Evolutionary conservation across 2,113 vertebrate species (phyloP).

Genomic region (Apus apus): DNA sequence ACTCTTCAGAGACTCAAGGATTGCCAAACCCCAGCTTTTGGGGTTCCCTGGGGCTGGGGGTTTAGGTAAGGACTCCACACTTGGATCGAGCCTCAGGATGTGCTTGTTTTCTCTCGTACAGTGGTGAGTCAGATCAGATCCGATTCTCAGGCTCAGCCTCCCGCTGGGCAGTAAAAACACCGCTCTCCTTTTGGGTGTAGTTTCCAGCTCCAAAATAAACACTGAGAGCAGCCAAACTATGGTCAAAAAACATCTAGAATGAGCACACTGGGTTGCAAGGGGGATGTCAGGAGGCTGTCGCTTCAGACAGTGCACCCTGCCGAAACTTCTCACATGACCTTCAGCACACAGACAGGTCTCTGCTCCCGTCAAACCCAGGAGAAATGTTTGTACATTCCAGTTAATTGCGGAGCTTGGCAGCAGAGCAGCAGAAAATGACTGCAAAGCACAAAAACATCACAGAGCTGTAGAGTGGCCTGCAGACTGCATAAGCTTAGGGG

Average conservation of each 20-base stretch:
- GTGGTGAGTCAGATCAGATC: constrained; percentile 65
- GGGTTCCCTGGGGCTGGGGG: constrained; percentile 13
- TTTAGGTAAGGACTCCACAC: constrained; percentile 54
- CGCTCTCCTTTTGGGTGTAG: constrained; percentile 33
- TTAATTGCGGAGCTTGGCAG: constrained; percentile 54
- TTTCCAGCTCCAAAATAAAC: constrained; percentile 62
- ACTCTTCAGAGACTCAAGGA: not conserved
- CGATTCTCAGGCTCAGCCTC: constrained; percentile 42
- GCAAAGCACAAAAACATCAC: constrained; percentile 39
- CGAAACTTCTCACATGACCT: constrained; percentile 57
- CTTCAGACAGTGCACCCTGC: constrained; percentile 62
- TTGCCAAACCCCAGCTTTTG: constrained; percentile 8
- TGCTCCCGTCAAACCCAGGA: constrained; percentile 49
- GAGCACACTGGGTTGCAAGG: constrained; percentile 38
- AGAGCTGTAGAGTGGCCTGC: not conserved
- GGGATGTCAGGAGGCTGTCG: constrained; percentile 57
- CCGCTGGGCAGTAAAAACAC: constrained; percentile 55
- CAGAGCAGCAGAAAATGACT: not conserved
- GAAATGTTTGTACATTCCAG: constrained; percentile 39
- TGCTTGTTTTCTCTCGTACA: constrained; percentile 67
- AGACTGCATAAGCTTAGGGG: not conserved
- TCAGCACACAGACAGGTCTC: constrained; percentile 55
- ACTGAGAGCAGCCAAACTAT: constrained; percentile 31
- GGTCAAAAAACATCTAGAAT: constrained; percentile 53
- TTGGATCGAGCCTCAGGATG: constrained; percentile 50